Percentiles rank a stretch among this genome's conserved stretches.
Conservation (phyloP, 2,113 vertebrate species). For the Mormoops blainvillei region DNA sequence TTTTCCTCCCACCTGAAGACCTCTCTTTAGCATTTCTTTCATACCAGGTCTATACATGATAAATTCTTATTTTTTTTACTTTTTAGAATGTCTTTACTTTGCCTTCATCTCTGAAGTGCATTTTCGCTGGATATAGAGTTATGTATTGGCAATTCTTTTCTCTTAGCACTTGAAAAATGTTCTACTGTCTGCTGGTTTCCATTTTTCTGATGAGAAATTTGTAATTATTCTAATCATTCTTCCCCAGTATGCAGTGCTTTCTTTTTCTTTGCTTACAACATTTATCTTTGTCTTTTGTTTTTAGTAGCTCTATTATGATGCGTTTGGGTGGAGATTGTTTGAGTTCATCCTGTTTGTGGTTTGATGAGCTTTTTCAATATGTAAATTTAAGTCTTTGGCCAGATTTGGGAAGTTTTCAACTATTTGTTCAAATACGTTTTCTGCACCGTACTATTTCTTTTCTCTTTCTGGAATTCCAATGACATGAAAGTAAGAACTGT, state of each 20-base stretch:
- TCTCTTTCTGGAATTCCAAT: background rate
- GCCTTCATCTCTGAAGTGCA: no score
- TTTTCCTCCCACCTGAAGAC: background rate
- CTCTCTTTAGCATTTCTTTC: background rate
- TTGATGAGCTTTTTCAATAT: background rate
- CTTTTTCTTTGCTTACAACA: background rate
- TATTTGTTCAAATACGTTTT: background rate
- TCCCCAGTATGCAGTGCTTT: no score
- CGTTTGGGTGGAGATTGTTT: background rate
- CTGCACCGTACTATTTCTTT: background rate
- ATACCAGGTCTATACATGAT: background rate
- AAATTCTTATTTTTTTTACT: no score
- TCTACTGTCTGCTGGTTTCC: no score
- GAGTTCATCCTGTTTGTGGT: background rate
- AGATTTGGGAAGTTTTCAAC: background rate
- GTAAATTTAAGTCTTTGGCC: background rate
- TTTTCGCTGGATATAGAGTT: no score
- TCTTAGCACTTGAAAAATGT: no score
- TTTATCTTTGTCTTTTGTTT: background rate
- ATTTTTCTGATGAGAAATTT: background rate
- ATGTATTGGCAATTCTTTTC: no score
- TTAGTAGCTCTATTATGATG: background rate
- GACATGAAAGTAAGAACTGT: background rate
- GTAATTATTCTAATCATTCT: background rate
- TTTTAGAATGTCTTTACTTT: no score